phyloP scores from a whole-genome alignment of 2,888 invertebrate species.

The Melinaea menophilus region DNA sequence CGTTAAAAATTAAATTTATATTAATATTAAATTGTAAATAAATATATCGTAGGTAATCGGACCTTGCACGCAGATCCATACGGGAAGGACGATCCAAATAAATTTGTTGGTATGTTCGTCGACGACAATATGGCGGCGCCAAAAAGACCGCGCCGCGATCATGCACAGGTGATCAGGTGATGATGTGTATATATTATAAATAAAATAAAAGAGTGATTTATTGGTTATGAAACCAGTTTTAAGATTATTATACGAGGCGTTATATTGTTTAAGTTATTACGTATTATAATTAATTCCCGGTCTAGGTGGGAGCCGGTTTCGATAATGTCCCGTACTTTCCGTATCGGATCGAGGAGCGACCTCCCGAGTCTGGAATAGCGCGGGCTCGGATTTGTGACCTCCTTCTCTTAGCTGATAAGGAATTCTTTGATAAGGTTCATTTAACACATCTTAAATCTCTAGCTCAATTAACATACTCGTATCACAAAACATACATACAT shows the following conservation, averaged over 20 bases:
- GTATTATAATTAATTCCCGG: no score
- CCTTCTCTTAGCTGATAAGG: slow-evolving; percentile 68
- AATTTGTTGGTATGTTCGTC: slow-evolving; percentile 54
- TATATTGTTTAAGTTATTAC: no score
- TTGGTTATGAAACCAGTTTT: not conserved
- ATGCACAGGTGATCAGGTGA: slow-evolving; percentile 72
- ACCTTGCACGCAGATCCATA: slow-evolving; percentile 67
- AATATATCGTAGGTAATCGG: slow-evolving; percentile 47
- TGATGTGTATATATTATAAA: slow-evolving; percentile 20
- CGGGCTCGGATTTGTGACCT: slow-evolving; percentile 67
- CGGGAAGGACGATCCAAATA: slow-evolving; percentile 46
- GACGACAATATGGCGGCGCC: slow-evolving; percentile 47
- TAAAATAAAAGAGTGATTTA: slow-evolving; percentile 2
- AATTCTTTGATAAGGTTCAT: slow-evolving; percentile 55
- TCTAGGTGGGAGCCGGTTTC: slow-evolving; percentile 21
- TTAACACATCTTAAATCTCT: not conserved
- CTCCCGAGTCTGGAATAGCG: slow-evolving; percentile 45
- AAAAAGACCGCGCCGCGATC: slow-evolving; percentile 53
- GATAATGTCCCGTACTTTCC: slow-evolving; percentile 47
- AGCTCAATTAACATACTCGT: no score
- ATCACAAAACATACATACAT: no score
- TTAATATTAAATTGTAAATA: not conserved
- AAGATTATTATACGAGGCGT: not conserved
- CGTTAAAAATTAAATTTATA: no score
- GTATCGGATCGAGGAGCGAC: slow-evolving; percentile 48